phyloP scores from a whole-genome alignment of 2,797 vertebrate species.

The Bovichtus variegatus region DNA sequence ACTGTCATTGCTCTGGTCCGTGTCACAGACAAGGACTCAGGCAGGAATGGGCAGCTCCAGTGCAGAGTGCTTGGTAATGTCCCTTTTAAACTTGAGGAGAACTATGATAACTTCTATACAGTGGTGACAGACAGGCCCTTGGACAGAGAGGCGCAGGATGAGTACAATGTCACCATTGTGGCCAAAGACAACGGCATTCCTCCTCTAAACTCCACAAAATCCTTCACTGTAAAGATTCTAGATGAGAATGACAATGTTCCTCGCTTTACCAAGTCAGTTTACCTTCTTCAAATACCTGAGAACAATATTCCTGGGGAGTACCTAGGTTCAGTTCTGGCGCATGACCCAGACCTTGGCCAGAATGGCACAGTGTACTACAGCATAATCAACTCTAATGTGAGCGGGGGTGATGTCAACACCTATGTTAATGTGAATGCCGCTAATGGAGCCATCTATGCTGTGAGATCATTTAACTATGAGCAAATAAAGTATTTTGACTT shows the following conservation, averaged over 20 bases:
- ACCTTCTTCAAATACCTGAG: constrained; percentile 96
- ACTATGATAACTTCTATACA: constrained; percentile 97
- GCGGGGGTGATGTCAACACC: constrained; percentile 97
- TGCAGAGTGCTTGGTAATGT: constrained; percentile 94
- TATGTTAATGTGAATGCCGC: constrained; percentile 98
- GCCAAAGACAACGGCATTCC: constrained; percentile 96
- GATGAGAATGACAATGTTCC: constrained; percentile 99
- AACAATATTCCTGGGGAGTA: constrained; percentile 99
- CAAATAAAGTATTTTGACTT: constrained; percentile 99
- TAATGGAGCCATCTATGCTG: constrained; percentile 97
- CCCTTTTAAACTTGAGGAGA: constrained; percentile 97
- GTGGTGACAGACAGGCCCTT: constrained; percentile 96
- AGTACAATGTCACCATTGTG: constrained; percentile 98
- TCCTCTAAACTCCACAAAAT: constrained; percentile 96
- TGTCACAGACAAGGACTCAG: constrained; percentile 97
- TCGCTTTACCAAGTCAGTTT: constrained; percentile 94
- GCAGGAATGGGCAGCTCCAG: constrained; percentile 96
- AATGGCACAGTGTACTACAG: constrained; percentile 98
- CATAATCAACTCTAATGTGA: constrained; percentile 95
- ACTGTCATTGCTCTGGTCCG: constrained; percentile 97
- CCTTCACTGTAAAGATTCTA: constrained; percentile 95
- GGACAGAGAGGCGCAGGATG: constrained; percentile 95
- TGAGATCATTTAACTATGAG: constrained; percentile 98
- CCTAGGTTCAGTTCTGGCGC: constrained; percentile 95
- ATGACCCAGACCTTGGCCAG: constrained; percentile 96